These are phyloP conservation scores for Phrixothrix hirtus DNA, from an alignment of 2,888 invertebrate genomes.

Conservation along the genomic window DNA sequence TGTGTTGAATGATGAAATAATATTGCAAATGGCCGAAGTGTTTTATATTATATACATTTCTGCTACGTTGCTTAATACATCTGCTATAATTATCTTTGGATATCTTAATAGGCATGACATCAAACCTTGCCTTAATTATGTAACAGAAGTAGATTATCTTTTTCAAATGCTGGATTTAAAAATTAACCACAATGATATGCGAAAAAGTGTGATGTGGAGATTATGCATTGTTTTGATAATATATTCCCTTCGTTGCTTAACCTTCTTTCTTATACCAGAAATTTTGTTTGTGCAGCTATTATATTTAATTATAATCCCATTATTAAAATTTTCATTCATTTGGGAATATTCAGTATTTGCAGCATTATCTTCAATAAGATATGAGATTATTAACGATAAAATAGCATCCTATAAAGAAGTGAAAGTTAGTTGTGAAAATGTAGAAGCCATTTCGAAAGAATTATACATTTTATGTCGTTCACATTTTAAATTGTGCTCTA, in stretches of 20 bases:
- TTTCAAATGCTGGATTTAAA: constrained; percentile 29
- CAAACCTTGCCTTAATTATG: constrained; percentile 20
- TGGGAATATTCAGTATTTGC: constrained; percentile 41
- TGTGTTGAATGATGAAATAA: constrained; percentile 20
- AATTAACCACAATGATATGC: constrained; percentile 32
- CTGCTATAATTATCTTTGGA: constrained; percentile 21
- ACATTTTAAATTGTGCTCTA: constrained; percentile 42
- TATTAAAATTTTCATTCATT: constrained; percentile 42
- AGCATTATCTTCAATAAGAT: constrained; percentile 38
- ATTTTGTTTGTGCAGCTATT: constrained; percentile 38
- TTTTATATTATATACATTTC: constrained; percentile 24
- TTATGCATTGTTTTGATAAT: constrained; percentile 32
- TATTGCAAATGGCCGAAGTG: constrained; percentile 16
- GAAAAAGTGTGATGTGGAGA: constrained; percentile 27
- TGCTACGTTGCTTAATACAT: constrained; percentile 18
- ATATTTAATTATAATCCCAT: constrained; percentile 34
- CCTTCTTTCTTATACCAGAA: constrained; percentile 34
- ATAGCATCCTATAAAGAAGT: constrained; percentile 24
- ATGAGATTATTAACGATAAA: constrained; percentile 37
- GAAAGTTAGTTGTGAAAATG: constrained; percentile 7
- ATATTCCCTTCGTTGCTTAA: constrained; percentile 28
- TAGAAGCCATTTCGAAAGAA: constrained; percentile 28
- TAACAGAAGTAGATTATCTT: constrained; percentile 36
- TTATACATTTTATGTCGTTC: constrained; percentile 40
- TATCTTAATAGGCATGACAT: constrained; percentile 20